These are phyloP conservation scores for Brachypteracias leptosomus DNA, from an alignment of 2,113 vertebrate genomes.

Conservation along the genomic window DNA sequence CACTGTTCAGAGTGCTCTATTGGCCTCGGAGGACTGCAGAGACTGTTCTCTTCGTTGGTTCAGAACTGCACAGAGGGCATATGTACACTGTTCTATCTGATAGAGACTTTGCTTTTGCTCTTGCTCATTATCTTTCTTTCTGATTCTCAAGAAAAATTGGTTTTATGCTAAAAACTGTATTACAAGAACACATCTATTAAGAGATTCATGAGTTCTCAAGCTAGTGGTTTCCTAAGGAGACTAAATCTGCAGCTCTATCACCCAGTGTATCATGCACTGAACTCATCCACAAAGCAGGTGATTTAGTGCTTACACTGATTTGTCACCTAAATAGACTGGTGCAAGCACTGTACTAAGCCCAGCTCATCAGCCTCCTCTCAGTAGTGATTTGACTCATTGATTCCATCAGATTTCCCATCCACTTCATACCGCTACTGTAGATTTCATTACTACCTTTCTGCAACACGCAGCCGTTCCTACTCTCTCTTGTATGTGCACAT, in stretches of 20 bases:
- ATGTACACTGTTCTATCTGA: background rate
- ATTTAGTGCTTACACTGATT: background rate
- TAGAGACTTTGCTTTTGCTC: background rate
- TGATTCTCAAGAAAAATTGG: background rate
- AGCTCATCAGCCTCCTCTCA: background rate
- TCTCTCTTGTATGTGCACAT: background rate
- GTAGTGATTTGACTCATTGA: background rate
- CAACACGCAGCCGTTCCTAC: background rate
- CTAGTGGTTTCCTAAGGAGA: background rate
- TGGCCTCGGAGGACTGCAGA: background rate
- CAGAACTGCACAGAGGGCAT: background rate
- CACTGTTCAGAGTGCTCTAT: background rate
- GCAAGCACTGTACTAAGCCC: background rate
- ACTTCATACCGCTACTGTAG: background rate
- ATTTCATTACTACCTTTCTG: background rate
- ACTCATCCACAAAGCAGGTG: background rate
- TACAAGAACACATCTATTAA: background rate
- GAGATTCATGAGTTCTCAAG: background rate
- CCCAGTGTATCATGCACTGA: background rate
- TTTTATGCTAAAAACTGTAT: background rate
- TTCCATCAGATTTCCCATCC: background rate
- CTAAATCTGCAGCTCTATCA: background rate
- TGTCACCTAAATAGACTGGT: background rate
- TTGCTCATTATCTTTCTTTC: background rate
- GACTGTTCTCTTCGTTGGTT: background rate